Conservation (phyloP, 2,888 invertebrate genomes). For the Phoenoteleia sp. region DNA sequence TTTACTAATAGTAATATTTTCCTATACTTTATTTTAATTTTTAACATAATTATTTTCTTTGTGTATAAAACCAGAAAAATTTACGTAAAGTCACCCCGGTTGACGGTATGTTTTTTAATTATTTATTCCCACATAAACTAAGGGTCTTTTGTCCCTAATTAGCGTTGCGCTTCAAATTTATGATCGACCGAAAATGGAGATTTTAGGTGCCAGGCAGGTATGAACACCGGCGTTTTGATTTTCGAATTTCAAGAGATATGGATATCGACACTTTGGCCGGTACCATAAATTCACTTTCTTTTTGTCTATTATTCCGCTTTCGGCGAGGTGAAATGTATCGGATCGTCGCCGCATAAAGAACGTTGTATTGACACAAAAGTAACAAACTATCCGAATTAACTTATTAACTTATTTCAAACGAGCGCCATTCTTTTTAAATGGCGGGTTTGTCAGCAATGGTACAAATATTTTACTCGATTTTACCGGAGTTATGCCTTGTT, state of each 20-base stretch:
- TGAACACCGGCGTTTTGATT: not conserved
- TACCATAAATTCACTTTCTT: constrained; percentile 38
- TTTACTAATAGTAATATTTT: too few species aligned
- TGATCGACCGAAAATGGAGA: not conserved
- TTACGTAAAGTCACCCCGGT: too few species aligned
- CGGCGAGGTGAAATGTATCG: not conserved
- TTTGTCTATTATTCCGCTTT: not conserved
- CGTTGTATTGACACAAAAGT: not conserved
- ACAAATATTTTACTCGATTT: too few species aligned
- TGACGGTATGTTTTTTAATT: too few species aligned
- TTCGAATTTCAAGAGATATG: not conserved
- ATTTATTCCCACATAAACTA: too few species aligned
- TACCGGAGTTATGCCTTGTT: too few species aligned
- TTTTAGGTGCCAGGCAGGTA: not conserved
- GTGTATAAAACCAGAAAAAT: too few species aligned
- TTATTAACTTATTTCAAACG: not conserved
- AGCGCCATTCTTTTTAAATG: too few species aligned
- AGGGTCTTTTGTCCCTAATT: constrained; percentile 5
- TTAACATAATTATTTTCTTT: too few species aligned
- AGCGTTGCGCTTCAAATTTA: constrained; percentile 10
- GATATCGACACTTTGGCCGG: not conserved
- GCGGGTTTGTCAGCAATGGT: too few species aligned
- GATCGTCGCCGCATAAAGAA: not conserved
- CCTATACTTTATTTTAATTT: too few species aligned
- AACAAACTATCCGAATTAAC: not conserved